Conservation (phyloP, 2,888 invertebrate genomes). For the Platycnemis pennipes region DNA sequence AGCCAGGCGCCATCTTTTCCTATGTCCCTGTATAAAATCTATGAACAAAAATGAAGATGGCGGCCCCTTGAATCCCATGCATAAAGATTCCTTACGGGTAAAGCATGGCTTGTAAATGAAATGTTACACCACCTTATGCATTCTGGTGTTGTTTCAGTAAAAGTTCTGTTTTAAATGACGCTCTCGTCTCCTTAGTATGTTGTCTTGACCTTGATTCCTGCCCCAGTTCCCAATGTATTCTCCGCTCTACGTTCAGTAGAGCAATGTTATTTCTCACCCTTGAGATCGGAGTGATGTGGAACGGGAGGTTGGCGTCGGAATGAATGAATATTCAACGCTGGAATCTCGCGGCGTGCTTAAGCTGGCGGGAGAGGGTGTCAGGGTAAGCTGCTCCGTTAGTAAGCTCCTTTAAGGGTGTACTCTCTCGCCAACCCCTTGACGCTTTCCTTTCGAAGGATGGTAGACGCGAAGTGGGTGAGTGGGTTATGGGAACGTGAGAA, state of each 20-base stretch:
- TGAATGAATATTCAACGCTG: background rate
- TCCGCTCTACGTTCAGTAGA: background rate
- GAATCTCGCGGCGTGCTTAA: background rate
- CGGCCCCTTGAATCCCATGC: too few relatives aligned
- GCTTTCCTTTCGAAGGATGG: background rate
- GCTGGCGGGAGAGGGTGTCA: background rate
- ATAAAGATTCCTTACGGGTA: too few relatives aligned
- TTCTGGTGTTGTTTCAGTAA: background rate
- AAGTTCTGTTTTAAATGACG: background rate
- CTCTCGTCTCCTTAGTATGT: background rate
- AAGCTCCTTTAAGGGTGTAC: background rate
- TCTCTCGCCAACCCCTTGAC: background rate
- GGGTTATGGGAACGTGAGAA: too few relatives aligned
- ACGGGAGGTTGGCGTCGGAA: background rate
- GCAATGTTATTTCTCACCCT: background rate
- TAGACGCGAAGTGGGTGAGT: background rate
- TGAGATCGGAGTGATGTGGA: background rate
- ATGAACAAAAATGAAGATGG: too few relatives aligned
- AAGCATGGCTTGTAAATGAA: too few relatives aligned
- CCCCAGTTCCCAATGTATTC: background rate
- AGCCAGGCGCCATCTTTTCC: too few relatives aligned
- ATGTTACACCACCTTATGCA: background rate
- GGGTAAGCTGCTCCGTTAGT: background rate
- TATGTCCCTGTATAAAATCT: too few relatives aligned
- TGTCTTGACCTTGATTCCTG: background rate